Base-by-base conservation (phyloP, 2,113 vertebrate genomes). In the Albula goreensis region DNA sequence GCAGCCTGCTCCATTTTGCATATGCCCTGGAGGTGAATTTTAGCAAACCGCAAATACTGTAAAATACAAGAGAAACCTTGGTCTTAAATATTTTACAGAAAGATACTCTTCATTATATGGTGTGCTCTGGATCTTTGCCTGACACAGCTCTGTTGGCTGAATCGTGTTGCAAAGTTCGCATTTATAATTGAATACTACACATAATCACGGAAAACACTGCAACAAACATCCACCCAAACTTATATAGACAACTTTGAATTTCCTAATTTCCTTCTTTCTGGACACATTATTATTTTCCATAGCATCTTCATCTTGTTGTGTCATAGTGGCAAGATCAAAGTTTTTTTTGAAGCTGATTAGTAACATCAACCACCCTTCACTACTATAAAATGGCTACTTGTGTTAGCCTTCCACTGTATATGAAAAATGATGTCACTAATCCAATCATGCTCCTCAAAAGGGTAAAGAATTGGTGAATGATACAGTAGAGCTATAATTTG, bases 61-160 rank as follows among this genome's bases (percentile, higher is more conserved):
- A 60, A 80, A 80, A 60, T n/a, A 86, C 11, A 19, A 80, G 48
- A 83, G 48, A 50, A 15, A 79, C 51, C 19, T 70, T 50, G 60
- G 74, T 80, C 52, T 66, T 85, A 84, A 82, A 88, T 85, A 85
- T 88, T 88, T 85, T 48, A 88, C 84, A 56, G 70, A 82, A 70
- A 48, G 70, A 70, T 74, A 53, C 41, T 83, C 60, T 11, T 70
- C 80, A 78, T 70, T 88, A 78, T 56, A 56, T 83, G 81, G 66
- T 60, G 66, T 84, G 85, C 48, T 88, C 85, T 83, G 9, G 70
- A 74, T 88, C 89, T 90, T 80, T 89, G 90, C 91, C 90, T 63
- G 83, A 90, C 91, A 88, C 60, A 86, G 90, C 88, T 90, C 82
- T 85, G 91, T 90, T 90, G 87, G 89, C 90, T 90, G 0, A 13